Conservation (phyloP, 2,113 vertebrate species). For the Oncorhynchus tshawytscha region DNA sequence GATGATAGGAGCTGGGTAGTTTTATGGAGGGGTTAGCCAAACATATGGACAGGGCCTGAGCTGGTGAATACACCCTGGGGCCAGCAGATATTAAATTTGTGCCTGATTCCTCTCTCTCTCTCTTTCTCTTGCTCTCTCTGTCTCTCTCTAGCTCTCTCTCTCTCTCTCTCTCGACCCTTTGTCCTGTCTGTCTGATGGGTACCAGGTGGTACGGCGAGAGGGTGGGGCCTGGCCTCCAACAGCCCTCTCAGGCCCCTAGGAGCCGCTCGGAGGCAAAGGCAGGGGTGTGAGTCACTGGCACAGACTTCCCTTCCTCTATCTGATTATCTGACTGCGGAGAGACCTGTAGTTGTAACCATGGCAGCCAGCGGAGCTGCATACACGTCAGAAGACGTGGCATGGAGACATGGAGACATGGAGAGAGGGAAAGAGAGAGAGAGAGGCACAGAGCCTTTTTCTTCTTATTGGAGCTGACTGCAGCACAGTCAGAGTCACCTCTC, state of each 20-base stretch:
- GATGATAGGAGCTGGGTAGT: not conserved
- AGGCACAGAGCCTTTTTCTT: not conserved
- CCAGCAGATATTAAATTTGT: not conserved
- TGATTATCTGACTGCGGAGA: not conserved
- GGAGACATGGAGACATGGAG: not conserved
- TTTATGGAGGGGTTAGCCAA: not conserved
- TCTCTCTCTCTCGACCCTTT: not conserved
- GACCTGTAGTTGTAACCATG: slow-evolving; percentile 24
- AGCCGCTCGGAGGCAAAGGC: not conserved
- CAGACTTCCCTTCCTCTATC: not conserved
- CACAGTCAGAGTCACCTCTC: slow-evolving; percentile 1
- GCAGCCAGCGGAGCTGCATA: slow-evolving; percentile 1
- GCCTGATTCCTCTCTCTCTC: too few relatives aligned
- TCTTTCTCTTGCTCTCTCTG: not conserved
- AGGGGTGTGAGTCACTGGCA: not conserved
- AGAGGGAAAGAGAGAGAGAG: slow-evolving; percentile 1
- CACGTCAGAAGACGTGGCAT: slow-evolving; percentile 4
- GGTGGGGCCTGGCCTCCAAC: not conserved
- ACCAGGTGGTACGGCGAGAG: not conserved
- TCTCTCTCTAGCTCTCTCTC: not conserved
- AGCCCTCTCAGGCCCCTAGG: not conserved
- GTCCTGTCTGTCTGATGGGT: not conserved
- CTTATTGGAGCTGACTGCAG: not conserved
- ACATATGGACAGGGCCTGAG: slow-evolving; percentile 6
- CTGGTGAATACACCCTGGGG: slow-evolving; percentile 3